Percentiles rank a stretch among this genome's conserved stretches.
phyloP scores from a whole-genome alignment of 30 jellyfish, hydroid and myxozoan genomes.

The Cassiopea xamachana region DNA sequence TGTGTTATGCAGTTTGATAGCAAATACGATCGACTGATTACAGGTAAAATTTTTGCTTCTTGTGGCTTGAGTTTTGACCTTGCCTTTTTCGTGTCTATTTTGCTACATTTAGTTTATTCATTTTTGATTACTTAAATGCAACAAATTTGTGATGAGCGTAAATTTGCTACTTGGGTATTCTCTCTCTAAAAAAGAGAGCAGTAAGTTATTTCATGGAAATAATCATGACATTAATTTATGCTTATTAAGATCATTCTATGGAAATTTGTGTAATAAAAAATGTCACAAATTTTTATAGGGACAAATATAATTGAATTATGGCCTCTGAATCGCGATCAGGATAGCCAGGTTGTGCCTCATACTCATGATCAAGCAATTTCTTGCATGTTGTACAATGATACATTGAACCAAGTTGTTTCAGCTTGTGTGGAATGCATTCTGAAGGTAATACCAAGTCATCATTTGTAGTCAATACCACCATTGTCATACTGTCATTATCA shows the following conservation, averaged over 20 bases:
- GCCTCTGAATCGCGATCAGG: slow-evolving; percentile 75
- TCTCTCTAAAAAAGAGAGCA: too few species aligned
- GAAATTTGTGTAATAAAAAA: too few species aligned
- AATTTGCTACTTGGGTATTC: too few species aligned
- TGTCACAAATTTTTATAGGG: not conserved
- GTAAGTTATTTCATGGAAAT: too few species aligned
- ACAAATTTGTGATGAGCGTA: too few species aligned
- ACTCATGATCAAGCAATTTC: slow-evolving; percentile 72
- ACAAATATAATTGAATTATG: slow-evolving; percentile 74
- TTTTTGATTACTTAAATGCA: too few species aligned
- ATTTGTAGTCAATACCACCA: too few species aligned
- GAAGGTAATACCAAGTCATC: slow-evolving; percentile 32
- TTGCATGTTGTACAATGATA: slow-evolving; percentile 49
- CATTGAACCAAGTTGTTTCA: slow-evolving; percentile 70
- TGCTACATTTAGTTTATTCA: too few species aligned
- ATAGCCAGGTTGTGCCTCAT: slow-evolving; percentile 78
- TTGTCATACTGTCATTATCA: too few species aligned
- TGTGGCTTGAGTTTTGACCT: not conserved
- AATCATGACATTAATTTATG: too few species aligned
- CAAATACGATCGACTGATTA: slow-evolving; percentile 68
- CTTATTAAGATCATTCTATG: too few species aligned
- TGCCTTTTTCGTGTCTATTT: not conserved
- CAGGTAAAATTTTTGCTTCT: slow-evolving; percentile 32
- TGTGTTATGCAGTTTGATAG: slow-evolving; percentile 78
- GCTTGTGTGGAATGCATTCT: slow-evolving; percentile 72